A percentile compares a stretch with the other conserved stretches of the same genome.
These are phyloP conservation scores for Eubasilissa regina DNA, from an alignment of 1,140 invertebrate species.

Conservation along the genomic window DNA sequence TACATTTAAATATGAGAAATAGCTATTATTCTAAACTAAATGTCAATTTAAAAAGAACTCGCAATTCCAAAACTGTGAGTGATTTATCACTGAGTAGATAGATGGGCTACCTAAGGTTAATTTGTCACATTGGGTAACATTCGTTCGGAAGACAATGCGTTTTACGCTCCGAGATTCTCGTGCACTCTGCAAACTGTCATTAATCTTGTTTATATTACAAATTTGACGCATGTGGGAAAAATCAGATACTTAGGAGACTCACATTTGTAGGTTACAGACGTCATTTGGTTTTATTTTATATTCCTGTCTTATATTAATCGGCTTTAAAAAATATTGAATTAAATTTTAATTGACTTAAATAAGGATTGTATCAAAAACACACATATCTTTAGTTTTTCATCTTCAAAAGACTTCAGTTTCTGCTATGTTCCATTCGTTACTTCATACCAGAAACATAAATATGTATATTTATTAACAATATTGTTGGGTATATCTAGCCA, in stretches of 20 bases:
- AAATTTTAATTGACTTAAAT: too few relatives aligned
- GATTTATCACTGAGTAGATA: constrained; percentile 2
- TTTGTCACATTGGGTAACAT: constrained; percentile 38
- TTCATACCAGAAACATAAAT: too few relatives aligned
- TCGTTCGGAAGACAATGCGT: not conserved
- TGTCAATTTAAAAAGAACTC: constrained; percentile 1
- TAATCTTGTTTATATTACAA: constrained; percentile 19
- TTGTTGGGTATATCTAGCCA: too few relatives aligned
- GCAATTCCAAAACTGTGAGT: not conserved
- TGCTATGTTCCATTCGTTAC: too few relatives aligned
- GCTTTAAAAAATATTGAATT: too few relatives aligned
- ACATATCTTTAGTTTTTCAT: too few relatives aligned
- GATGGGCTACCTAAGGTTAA: constrained; percentile 26
- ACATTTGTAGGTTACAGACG: not conserved
- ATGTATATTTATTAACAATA: too few relatives aligned
- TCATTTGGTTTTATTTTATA: too few relatives aligned
- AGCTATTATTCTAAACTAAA: not conserved
- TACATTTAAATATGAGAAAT: too few relatives aligned
- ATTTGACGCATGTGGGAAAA: constrained; percentile 9
- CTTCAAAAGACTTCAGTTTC: too few relatives aligned
- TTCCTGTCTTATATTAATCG: too few relatives aligned
- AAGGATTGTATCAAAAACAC: too few relatives aligned
- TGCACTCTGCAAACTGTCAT: constrained; percentile 22
- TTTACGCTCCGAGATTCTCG: constrained; percentile 6
- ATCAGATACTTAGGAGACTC: not conserved